phyloP scores from a whole-genome alignment of 2,888 invertebrate genomes.

The Cantharis rufa region DNA sequence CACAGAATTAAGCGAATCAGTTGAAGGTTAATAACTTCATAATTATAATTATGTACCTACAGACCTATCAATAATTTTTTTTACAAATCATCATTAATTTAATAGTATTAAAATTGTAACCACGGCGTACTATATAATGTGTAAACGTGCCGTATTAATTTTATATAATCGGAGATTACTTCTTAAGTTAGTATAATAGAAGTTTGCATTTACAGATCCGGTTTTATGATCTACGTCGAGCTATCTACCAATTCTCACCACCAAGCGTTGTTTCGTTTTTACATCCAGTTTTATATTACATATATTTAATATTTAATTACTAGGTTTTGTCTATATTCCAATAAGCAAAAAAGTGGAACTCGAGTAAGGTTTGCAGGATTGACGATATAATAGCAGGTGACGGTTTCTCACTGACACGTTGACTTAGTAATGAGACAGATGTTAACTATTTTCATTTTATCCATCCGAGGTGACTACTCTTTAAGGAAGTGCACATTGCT shows the following conservation, averaged over 20 bases:
- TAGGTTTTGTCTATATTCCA: not conserved
- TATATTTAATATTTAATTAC: not conserved
- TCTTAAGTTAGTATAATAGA: not conserved
- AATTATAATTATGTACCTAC: not conserved
- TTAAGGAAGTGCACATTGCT: slow-evolving; percentile 51
- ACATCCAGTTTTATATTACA: not conserved
- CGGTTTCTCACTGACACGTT: slow-evolving; percentile 43
- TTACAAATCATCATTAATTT: not conserved
- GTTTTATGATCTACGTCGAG: not conserved
- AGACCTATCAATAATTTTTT: not conserved
- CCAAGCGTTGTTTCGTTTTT: not conserved
- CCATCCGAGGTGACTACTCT: slow-evolving; percentile 47
- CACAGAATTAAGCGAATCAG: not conserved
- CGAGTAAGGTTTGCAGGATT: slow-evolving; percentile 29
- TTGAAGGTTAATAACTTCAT: not conserved
- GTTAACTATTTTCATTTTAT: slow-evolving; percentile 47
- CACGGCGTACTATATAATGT: not conserved
- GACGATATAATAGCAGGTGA: slow-evolving; percentile 42
- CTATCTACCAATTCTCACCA: not conserved
- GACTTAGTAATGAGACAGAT: slow-evolving; percentile 49
- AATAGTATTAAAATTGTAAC: not conserved
- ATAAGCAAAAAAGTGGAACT: slow-evolving; percentile 31
- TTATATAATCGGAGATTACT: not conserved
- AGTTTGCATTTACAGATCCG: not conserved
- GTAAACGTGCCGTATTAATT: not conserved